These are phyloP conservation scores for Sphecodes monilicornis DNA, from an alignment of 2,888 invertebrate species.

Conservation along the genomic window DNA sequence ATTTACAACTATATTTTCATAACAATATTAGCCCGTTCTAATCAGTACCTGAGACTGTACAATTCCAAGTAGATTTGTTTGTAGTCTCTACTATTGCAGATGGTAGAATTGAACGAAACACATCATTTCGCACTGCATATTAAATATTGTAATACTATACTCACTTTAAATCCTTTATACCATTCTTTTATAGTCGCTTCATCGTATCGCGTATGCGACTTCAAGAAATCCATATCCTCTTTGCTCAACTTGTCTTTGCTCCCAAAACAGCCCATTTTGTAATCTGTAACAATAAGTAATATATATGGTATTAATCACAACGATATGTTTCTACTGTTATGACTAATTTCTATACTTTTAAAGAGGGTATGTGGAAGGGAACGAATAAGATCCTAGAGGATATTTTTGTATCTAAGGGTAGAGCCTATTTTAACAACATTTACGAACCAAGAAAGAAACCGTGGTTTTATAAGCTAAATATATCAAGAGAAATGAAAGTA, in stretches of 20 bases:
- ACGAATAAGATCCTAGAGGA: no score
- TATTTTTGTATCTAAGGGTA: no score
- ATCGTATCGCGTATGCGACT: slow-evolving; percentile 98
- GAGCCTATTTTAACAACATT: no score
- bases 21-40: no score
- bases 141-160: slow-evolving; percentile 72
- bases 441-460: no score
- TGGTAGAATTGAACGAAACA: background rate
- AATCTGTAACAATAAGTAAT: slow-evolving; percentile 74
- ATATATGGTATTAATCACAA: background rate
- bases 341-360: background rate
- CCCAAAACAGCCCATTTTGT: slow-evolving; percentile 95
- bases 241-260: slow-evolving; percentile 98
- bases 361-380: no score
- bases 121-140: background rate
- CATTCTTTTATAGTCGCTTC: slow-evolving; percentile 99
- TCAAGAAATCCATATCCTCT: slow-evolving; percentile 99
- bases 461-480: no score
- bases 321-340: background rate
- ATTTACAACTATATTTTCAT: no score
- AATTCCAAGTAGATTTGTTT: background rate
- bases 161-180: slow-evolving; percentile 99
- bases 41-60: no score
- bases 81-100: background rate
- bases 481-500: no score